These are phyloP conservation scores for Cheilosia impressa DNA, from an alignment of 2,888 invertebrate genomes.

Conservation along the genomic window DNA sequence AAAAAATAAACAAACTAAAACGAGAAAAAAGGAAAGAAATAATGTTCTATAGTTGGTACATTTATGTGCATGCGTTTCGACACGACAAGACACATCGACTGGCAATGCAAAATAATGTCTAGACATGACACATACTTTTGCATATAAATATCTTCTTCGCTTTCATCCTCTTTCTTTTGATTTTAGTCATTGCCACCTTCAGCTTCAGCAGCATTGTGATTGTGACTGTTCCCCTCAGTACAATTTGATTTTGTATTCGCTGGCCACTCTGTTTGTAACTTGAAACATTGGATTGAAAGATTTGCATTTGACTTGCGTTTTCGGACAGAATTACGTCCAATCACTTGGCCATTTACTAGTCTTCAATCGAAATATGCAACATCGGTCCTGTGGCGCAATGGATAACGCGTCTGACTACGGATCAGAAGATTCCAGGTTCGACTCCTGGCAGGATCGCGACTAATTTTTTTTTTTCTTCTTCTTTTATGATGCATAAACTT, in stretches of 20 bases:
- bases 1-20: slow-evolving; percentile 1
- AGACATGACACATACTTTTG: slow-evolving; percentile 35
- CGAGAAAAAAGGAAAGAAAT: slow-evolving; percentile 4
- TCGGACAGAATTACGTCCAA: background rate
- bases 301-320: no score
- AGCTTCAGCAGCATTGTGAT: no score
- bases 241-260: no score
- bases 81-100: slow-evolving; percentile 16
- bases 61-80: slow-evolving; percentile 5
- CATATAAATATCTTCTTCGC: slow-evolving; percentile 8
- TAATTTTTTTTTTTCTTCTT: slow-evolving; percentile 18
- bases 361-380: background rate
- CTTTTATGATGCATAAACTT: background rate
- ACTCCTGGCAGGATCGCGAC: slow-evolving; percentile 73
- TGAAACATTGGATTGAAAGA: no score
- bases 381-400: slow-evolving; percentile 74
- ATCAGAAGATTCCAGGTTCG: slow-evolving; percentile 76
- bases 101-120: slow-evolving; percentile 28
- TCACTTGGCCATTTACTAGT: background rate
- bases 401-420: slow-evolving; percentile 76
- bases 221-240: no score
- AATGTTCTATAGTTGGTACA: background rate
- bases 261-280: no score
- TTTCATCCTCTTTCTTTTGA: background rate
- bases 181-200: background rate